These are phyloP conservation scores for Crotalus helleri DNA, from an alignment of 2,113 vertebrate species.

Conservation along the genomic window DNA sequence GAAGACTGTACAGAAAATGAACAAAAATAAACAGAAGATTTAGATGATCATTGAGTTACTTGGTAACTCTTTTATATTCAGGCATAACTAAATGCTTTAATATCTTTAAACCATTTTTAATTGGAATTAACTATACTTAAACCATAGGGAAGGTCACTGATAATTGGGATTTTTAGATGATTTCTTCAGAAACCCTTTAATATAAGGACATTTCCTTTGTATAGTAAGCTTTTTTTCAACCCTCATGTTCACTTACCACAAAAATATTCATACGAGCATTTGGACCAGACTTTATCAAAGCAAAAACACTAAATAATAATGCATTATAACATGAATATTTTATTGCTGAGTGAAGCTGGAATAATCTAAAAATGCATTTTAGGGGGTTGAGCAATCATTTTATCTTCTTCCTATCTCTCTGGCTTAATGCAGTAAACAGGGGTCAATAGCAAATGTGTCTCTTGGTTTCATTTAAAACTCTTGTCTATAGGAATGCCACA, in stretches of 20 bases:
- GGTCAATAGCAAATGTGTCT: neutral
- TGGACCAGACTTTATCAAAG: slow-evolving; percentile 15
- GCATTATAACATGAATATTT: neutral
- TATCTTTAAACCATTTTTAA: neutral
- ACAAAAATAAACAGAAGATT: neutral
- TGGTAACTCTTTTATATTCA: neutral
- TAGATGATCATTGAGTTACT: neutral
- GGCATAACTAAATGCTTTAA: neutral
- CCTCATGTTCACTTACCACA: neutral
- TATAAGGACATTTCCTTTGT: neutral
- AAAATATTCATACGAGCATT: slow-evolving; percentile 3
- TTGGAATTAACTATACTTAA: neutral
- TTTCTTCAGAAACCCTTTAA: neutral
- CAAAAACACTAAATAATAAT: neutral
- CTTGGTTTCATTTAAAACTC: neutral
- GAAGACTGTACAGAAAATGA: neutral
- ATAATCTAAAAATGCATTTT: slow-evolving; percentile 5
- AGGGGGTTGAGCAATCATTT: neutral
- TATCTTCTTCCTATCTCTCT: neutral
- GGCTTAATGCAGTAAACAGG: neutral
- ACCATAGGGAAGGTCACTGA: neutral
- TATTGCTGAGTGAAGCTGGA: slow-evolving; percentile 24
- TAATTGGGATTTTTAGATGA: neutral
- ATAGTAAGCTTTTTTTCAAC: slow-evolving; percentile 1
- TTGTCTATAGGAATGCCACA: neutral